Percentiles rank a stretch among this genome's conserved stretches.
Evolutionary conservation across 2,888 invertebrate species (phyloP).

Genomic region (Endomychus coccineus): DNA sequence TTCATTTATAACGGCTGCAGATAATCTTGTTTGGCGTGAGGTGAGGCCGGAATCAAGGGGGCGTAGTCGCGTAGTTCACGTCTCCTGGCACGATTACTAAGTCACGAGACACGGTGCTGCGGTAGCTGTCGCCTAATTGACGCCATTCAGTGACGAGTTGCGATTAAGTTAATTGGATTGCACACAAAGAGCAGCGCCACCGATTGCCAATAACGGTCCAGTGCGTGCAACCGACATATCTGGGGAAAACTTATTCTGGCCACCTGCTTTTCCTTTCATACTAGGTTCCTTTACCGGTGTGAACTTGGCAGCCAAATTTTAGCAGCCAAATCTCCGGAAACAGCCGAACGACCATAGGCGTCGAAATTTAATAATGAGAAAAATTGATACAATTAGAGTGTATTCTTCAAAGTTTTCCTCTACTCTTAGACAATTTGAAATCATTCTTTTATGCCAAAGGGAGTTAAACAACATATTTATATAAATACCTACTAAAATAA

Average conservation of each 20-base stretch:
- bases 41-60: slow-evolving; percentile 2
- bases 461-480: too few relatives aligned
- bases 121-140: slow-evolving; percentile 38
- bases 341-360: too few relatives aligned
- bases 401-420: too few relatives aligned
- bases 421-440: too few relatives aligned
- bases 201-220: slow-evolving; percentile 37
- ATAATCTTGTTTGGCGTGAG: slow-evolving; percentile 10
- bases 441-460: too few relatives aligned
- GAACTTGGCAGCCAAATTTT: too few relatives aligned
- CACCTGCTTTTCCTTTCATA: slow-evolving; percentile 12
- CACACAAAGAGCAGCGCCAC: slow-evolving; percentile 35
- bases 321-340: too few relatives aligned
- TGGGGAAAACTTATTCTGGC: slow-evolving; percentile 13
- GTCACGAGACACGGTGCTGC: slow-evolving; percentile 30
- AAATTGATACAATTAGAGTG: too few relatives aligned
- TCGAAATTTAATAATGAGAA: too few relatives aligned
- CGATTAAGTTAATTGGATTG: slow-evolving; percentile 43
- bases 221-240: slow-evolving; percentile 22
- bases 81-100: slow-evolving; percentile 18
- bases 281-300: too few relatives aligned
- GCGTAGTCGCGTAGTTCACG: slow-evolving; percentile 16
- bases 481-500: too few relatives aligned
- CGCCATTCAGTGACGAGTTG: slow-evolving; percentile 40
- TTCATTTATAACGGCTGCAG: slow-evolving; percentile 11